Evolutionary conservation across 2,113 vertebrate genomes (phyloP).

Genomic region (Thymallus thymallus): DNA sequence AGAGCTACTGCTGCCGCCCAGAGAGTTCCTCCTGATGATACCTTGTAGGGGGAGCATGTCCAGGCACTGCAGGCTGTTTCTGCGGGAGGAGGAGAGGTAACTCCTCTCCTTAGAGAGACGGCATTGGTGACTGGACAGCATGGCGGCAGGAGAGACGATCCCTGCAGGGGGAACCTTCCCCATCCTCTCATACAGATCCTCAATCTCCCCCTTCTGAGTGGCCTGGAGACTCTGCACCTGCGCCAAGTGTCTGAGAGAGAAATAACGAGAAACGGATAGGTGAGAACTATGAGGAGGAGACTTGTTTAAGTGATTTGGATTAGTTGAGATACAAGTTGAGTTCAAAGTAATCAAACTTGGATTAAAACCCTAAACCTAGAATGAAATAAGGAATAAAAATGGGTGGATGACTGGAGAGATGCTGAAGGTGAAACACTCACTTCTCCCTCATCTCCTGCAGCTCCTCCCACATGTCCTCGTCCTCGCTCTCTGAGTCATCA

Average conservation of each 20-base stretch:
- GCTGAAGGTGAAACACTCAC: conserved; percentile 66
- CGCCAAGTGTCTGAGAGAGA: conserved; percentile 78
- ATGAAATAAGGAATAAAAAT: too few relatives aligned
- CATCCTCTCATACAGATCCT: conserved; percentile 86
- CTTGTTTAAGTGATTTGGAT: too few relatives aligned
- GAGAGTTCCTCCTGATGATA: conserved; percentile 92
- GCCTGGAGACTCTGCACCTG: conserved; percentile 90
- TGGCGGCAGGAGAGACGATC: conserved; percentile 88
- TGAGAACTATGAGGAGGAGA: too few relatives aligned
- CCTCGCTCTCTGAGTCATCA: conserved; percentile 89
- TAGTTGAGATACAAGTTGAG: neutral
- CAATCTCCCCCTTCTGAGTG: conserved; percentile 91
- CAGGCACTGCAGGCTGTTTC: conserved; percentile 92
- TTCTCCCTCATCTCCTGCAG: conserved; percentile 89
- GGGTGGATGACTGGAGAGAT: neutral
- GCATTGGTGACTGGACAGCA: conserved; percentile 89
- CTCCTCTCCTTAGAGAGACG: conserved; percentile 88
- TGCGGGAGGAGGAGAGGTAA: conserved; percentile 81
- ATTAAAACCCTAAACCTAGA: neutral
- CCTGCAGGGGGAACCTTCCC: conserved; percentile 90
- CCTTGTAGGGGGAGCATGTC: conserved; percentile 82
- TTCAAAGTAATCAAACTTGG: neutral
- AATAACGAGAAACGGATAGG: neutral
- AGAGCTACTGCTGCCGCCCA: conserved; percentile 84
- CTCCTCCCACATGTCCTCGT: conserved; percentile 88